These are phyloP conservation scores for Buathra laborator DNA, from an alignment of 2,888 invertebrate species.

Conservation along the genomic window DNA sequence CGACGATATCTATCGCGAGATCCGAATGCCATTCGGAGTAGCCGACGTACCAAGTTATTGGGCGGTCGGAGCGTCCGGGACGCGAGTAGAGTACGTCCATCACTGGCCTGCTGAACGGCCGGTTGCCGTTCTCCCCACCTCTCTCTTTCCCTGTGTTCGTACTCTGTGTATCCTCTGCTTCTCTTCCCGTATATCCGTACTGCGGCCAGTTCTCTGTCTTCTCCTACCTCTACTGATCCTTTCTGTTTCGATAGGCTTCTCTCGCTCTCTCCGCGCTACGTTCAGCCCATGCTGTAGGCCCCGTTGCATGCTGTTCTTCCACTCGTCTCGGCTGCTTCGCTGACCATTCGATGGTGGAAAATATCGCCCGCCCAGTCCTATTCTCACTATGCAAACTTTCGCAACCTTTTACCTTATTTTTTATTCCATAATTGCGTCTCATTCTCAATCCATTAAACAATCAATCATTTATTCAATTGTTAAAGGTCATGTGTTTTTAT, in stretches of 20 bases:
- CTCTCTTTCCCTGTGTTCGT: conserved; percentile 45
- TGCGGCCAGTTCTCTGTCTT: conserved; percentile 39
- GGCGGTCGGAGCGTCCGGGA: conserved; percentile 74
- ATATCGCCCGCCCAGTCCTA: conserved; percentile 65
- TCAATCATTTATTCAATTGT: background rate
- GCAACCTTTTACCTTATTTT: conserved; percentile 21
- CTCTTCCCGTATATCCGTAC: conserved; percentile 42
- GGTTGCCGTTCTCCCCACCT: conserved; percentile 32
- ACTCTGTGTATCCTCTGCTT: conserved; percentile 35
- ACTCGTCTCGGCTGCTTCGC: conserved; percentile 65
- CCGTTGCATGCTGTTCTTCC: conserved; percentile 53
- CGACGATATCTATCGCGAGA: conserved; percentile 66
- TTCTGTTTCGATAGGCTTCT: conserved; percentile 52
- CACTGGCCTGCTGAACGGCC: conserved; percentile 73
- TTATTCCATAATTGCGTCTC: background rate
- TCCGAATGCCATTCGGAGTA: conserved; percentile 69
- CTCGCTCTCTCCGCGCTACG: conserved; percentile 64
- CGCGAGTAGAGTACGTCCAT: conserved; percentile 80
- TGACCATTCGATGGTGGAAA: conserved; percentile 70
- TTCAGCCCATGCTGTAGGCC: conserved; percentile 56
- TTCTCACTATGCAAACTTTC: conserved; percentile 49
- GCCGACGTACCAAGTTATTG: conserved; percentile 73
- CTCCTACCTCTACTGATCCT: conserved; percentile 21
- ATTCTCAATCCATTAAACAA: background rate
- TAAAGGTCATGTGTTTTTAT: no score